Percentiles rank a stretch among this genome's conserved stretches.
Evolutionary conservation across 1,140 invertebrate genomes (phyloP).

Genomic region (Ips typographus): DNA sequence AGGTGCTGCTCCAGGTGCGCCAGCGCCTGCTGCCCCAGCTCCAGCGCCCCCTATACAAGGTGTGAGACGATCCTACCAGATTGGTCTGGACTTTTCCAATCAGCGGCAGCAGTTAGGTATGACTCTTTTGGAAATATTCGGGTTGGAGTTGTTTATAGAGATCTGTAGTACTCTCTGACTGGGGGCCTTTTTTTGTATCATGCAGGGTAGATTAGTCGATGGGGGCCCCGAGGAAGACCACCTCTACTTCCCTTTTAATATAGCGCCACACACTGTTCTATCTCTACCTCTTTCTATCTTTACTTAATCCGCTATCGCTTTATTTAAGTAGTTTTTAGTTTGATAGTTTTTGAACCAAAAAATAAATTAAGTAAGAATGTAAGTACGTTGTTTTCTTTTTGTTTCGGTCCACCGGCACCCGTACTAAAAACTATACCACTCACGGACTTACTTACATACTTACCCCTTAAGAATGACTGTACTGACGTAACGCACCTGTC

Average conservation of each 20-base stretch:
- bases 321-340: conserved; percentile 1
- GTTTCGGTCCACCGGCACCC: not conserved
- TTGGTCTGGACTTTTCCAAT: conserved; percentile 24
- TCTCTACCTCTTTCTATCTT: too few species aligned
- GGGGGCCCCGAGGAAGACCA: too few species aligned
- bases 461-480: conserved; percentile 8
- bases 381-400: conserved; percentile 23
- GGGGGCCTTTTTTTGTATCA: not conserved
- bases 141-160: conserved; percentile 6
- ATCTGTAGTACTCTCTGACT: conserved; percentile 3
- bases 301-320: not conserved
- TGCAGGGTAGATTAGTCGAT: too few species aligned
- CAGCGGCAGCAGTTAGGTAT: conserved; percentile 29
- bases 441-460: conserved; percentile 28
- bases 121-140: conserved; percentile 7
- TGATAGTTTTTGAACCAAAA: not conserved
- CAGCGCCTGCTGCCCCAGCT: conserved; percentile 16
- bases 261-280: too few species aligned
- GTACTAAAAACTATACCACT: not conserved
- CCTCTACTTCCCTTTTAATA: too few species aligned
- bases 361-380: conserved; percentile 28
- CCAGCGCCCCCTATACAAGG: conserved; percentile 16
- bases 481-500: conserved; percentile 1
- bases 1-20: conserved; percentile 6
- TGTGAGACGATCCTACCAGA: conserved; percentile 15